Percentiles rank a stretch among this genome's conserved stretches.
Evolutionary conservation across 2,797 vertebrate species (phyloP).

Genomic region (Erethizon dorsatum): DNA sequence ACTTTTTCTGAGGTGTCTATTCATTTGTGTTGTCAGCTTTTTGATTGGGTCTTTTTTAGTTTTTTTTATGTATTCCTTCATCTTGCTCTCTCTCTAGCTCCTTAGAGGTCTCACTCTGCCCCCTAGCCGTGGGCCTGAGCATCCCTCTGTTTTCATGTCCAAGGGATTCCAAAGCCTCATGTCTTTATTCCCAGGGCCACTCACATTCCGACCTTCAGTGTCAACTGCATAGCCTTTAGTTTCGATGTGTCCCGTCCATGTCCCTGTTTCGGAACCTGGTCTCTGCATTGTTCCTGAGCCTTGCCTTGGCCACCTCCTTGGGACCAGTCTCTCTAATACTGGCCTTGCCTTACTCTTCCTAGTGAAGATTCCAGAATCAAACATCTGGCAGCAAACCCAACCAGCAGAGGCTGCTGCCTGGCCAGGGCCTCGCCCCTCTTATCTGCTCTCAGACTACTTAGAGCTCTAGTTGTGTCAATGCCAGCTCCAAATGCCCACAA

Average conservation of each 20-base stretch:
- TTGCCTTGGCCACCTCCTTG: neutral
- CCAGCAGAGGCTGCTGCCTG: too few species aligned
- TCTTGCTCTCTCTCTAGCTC: neutral
- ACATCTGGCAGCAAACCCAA: neutral
- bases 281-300: neutral
- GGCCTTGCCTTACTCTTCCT: neutral
- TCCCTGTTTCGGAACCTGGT: neutral
- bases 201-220: too few species aligned
- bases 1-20: neutral
- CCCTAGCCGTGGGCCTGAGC: fast-evolving
- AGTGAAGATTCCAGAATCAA: neutral
- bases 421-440: neutral
- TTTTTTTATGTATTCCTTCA: neutral
- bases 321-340: neutral
- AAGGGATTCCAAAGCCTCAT: neutral
- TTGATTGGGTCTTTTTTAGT: neutral
- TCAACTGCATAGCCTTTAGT: neutral
- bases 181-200: fast-evolving
- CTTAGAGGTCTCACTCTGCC: neutral
- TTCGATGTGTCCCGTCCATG: neutral
- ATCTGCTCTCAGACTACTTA: neutral
- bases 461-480: neutral
- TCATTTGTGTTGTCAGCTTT: neutral
- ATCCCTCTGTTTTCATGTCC: too few species aligned
- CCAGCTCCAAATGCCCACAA: too few species aligned